phyloP scores from a whole-genome alignment of 2,797 vertebrate species.

The Hylomyscus alleni region DNA sequence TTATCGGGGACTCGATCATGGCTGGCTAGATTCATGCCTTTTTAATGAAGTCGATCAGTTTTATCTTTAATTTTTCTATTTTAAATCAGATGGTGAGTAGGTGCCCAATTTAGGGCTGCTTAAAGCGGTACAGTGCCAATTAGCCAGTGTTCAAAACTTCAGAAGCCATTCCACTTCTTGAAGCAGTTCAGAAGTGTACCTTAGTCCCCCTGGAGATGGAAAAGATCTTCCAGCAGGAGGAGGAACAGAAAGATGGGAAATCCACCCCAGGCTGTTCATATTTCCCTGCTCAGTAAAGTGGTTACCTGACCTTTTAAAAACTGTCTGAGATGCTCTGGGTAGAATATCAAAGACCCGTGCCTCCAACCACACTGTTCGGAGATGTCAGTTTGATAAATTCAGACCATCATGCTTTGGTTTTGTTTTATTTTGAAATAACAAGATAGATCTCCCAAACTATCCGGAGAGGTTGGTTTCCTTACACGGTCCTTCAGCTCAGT shows the following conservation, averaged over 20 bases:
- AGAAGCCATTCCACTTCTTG: neutral
- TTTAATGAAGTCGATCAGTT: constrained; percentile 58
- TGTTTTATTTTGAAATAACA: constrained; percentile 81
- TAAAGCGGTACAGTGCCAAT: neutral
- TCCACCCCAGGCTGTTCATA: constrained; percentile 72
- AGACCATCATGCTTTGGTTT: constrained; percentile 72
- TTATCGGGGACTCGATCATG: constrained; percentile 67
- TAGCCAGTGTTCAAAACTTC: constrained; percentile 24
- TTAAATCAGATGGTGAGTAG: constrained; percentile 24
- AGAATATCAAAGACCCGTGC: constrained; percentile 77
- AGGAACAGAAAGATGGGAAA: neutral
- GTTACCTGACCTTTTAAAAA: constrained; percentile 70
- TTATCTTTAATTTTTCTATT: constrained; percentile 63
- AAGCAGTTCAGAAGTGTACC: constrained; percentile 5
- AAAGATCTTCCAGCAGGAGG: neutral
- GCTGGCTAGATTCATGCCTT: constrained; percentile 59
- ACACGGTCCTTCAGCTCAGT: constrained; percentile 52
- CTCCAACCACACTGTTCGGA: constrained; percentile 68
- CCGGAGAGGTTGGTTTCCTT: constrained; percentile 72
- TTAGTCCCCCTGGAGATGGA: neutral
- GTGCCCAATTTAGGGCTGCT: neutral
- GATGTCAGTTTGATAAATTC: constrained; percentile 79
- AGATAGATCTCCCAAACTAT: constrained; percentile 76
- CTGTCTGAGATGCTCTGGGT: constrained; percentile 58
- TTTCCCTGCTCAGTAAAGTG: constrained; percentile 52